A percentile compares a stretch with the other conserved stretches of the same genome.
Conservation (phyloP, 2,113 vertebrate genomes). For the Phycodurus eques region DNA sequence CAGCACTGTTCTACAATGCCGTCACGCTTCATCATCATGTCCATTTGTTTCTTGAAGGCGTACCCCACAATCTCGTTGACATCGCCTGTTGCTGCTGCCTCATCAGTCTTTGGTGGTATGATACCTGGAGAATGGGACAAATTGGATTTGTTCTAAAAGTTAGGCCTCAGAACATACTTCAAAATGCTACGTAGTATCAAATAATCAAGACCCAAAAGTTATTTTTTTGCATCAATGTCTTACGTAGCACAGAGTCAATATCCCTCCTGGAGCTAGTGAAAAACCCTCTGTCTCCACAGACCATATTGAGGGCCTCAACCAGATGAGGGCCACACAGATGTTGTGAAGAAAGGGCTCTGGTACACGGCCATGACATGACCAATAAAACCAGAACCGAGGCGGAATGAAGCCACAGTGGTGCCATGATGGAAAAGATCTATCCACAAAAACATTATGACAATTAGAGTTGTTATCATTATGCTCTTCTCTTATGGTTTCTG, state of each 20-base stretch:
- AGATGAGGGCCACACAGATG: constrained; percentile 85
- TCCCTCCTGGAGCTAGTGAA: constrained; percentile 77
- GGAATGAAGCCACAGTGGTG: constrained; percentile 74
- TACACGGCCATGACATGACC: constrained; percentile 50
- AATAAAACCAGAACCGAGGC: constrained; percentile 76
- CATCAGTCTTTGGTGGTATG: constrained; percentile 52
- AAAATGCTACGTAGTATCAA: neutral
- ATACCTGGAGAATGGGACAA: constrained; percentile 29
- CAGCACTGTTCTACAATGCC: constrained; percentile 85
- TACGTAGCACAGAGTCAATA: constrained; percentile 69
- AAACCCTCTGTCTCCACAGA: constrained; percentile 82
- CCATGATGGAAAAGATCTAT: constrained; percentile 70
- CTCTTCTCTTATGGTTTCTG: neutral
- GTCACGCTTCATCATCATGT: constrained; percentile 73
- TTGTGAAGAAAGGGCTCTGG: constrained; percentile 56
- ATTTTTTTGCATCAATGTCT: constrained; percentile 22
- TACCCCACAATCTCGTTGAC: constrained; percentile 64
- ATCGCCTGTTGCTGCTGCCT: constrained; percentile 33
- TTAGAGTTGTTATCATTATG: neutral
- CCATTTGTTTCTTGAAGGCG: constrained; percentile 70
- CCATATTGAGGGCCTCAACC: constrained; percentile 83
- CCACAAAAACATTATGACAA: neutral
- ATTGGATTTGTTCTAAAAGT: neutral
- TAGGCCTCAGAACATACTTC: neutral
- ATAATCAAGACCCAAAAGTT: neutral